These are phyloP conservation scores for Ceriagrion tenellum DNA, from an alignment of 2,888 invertebrate genomes.

Conservation along the genomic window DNA sequence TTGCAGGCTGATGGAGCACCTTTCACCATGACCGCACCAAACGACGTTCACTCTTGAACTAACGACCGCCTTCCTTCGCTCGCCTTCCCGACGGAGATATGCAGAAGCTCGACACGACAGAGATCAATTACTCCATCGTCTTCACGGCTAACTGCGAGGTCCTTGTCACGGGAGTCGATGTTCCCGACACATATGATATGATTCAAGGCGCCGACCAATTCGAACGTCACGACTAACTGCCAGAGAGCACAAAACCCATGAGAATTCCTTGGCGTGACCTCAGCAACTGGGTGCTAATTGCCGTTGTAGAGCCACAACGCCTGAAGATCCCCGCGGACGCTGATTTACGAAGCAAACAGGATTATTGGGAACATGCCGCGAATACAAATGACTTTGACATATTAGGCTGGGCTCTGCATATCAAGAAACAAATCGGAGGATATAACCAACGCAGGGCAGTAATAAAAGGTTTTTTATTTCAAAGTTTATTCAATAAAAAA, in stretches of 20 bases:
- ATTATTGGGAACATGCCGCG: background rate
- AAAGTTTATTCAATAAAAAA: too few relatives aligned
- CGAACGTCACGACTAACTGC: constrained; percentile 42
- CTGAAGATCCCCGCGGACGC: background rate
- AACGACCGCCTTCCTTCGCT: background rate
- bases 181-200: background rate
- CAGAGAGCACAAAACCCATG: constrained; percentile 38
- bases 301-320: constrained; percentile 31
- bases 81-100: background rate
- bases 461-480: background rate
- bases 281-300: constrained; percentile 46
- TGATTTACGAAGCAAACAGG: constrained; percentile 44
- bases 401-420: background rate
- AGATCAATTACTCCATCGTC: constrained; percentile 10
- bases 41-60: background rate
- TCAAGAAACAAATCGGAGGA: background rate
- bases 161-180: constrained; percentile 17
- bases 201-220: constrained; percentile 44
- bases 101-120: background rate
- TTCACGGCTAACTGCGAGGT: constrained; percentile 18
- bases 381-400: background rate
- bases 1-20: background rate
- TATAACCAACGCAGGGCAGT: background rate
- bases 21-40: constrained; percentile 28
- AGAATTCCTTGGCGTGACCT: constrained; percentile 41